Conservation (phyloP, 2,888 invertebrate species). For the Nipponacmea schrenckii region DNA sequence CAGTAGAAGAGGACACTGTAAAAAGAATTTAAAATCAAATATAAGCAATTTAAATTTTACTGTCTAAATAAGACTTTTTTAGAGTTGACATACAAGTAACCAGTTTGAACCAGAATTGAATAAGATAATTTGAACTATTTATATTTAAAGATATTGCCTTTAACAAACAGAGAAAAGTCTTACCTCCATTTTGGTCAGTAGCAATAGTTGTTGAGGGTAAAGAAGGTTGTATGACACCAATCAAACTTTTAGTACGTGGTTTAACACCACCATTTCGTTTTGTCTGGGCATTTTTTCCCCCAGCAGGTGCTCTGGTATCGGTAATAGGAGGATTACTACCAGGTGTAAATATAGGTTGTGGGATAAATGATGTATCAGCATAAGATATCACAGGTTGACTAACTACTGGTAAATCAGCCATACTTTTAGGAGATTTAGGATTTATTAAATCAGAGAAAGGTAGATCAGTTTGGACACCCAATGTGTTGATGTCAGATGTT, state of each 20-base stretch:
- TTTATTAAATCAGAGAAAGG: conserved; percentile 5
- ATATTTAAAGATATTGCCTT: no score
- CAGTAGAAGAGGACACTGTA: conserved; percentile 13
- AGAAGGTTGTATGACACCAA: background rate
- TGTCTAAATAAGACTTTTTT: no score
- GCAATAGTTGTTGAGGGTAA: background rate
- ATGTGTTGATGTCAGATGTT: background rate
- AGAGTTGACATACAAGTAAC: no score
- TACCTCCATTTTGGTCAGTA: conserved; percentile 33
- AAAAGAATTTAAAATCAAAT: background rate
- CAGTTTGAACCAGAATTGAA: no score
- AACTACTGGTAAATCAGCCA: background rate
- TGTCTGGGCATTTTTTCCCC: conserved; percentile 10
- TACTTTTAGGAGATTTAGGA: background rate
- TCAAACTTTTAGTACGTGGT: conserved; percentile 14
- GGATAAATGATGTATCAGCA: conserved; percentile 18
- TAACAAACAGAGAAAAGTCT: background rate
- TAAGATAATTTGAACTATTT: no score
- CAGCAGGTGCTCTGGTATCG: conserved; percentile 15
- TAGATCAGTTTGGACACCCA: background rate
- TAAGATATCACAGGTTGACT: conserved; percentile 10
- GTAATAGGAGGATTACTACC: conserved; percentile 15
- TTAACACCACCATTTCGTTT: conserved; percentile 20
- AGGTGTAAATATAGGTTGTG: conserved; percentile 14
- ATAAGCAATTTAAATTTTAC: no score